These are phyloP conservation scores for Lottia gigantea DNA, from an alignment of 2,888 invertebrate genomes.

Conservation along the genomic window DNA sequence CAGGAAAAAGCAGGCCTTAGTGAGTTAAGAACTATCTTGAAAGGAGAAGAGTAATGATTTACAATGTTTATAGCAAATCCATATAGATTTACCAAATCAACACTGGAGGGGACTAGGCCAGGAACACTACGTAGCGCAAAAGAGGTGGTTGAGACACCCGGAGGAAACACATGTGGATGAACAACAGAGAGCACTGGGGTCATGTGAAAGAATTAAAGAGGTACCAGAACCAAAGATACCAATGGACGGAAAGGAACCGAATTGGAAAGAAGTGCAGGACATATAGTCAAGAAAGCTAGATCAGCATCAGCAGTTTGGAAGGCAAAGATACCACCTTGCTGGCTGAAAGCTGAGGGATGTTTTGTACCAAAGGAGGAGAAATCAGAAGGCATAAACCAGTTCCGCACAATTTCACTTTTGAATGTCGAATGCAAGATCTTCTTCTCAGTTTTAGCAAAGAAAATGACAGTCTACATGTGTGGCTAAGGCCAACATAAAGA, in stretches of 20 bases:
- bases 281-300: slow-evolving; percentile 16
- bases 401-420: slow-evolving; percentile 31
- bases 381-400: slow-evolving; percentile 25
- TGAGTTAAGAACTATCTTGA: no score
- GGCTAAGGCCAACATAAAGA: no score
- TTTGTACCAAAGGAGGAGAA: slow-evolving; percentile 28
- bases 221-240: slow-evolving; percentile 16
- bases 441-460: slow-evolving; percentile 27
- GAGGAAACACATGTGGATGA: no score
- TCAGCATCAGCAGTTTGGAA: slow-evolving; percentile 9
- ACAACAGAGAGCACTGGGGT: no score
- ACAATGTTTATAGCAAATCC: no score
- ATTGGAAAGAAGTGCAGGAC: slow-evolving; percentile 8
- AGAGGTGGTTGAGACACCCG: no score
- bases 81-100: no score
- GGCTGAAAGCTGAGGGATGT: slow-evolving; percentile 24
- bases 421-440: slow-evolving; percentile 33
- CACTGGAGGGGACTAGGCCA: no score
- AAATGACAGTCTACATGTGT: slow-evolving; percentile 25
- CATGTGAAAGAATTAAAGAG: neutral
- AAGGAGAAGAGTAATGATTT: no score
- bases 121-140: no score
- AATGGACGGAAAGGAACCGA: slow-evolving; percentile 17
- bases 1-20: no score
- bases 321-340: no score